Evolutionary conservation across 1,140 invertebrate species (phyloP), one percentile per base, ranked within the genome.

Genomic region (Asbolus verrucosus): DNA sequence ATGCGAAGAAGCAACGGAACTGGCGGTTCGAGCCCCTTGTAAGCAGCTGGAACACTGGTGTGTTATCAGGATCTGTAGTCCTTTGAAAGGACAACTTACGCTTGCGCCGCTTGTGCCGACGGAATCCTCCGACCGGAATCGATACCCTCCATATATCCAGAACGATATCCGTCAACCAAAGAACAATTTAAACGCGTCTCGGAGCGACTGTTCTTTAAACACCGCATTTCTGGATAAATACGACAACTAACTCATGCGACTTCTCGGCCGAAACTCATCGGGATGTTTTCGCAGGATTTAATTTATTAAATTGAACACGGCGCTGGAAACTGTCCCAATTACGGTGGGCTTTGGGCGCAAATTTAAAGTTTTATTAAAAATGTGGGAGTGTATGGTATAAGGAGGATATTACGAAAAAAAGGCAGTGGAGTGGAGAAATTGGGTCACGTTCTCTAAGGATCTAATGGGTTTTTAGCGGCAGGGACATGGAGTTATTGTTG

Each of bases 61-160:
- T 62, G 65, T 63, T 67, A 62, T 65, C 65, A 21, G 65, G 21
- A 54, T 39, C 43, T 60, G 46, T 19, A 61, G 41, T 65, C 65
- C 66, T 67, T 63, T 63, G 59, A 67, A 65, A 61, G 39, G 59
- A 46, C 66, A 36, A 67, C 30, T 21, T 66, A 68, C 70, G 70
- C 70, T 67, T 71, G 70, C 70, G 24, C 60, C 62, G 62, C 63
- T 59, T 33, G 43, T 61, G 59, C 65, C 36, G 70, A 50, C 63
- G 46, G 43, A 67, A 71, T 59, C 65, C 65, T 67, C 70, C 70
- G 63, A 71, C 70, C 70, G 70, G 70, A 71, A 71, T 71, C 70
- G 70, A 71, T 71, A 71, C 65, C 61, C 61, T 54, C 46, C 36
- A 66, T 66, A 71, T 71, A 71, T 71, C 67, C 54, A 46, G 33